Evolutionary conservation across 2,113 vertebrate genomes (phyloP), one percentile per base, ranked within the genome.

Genomic region (Brachypteracias leptosomus): DNA sequence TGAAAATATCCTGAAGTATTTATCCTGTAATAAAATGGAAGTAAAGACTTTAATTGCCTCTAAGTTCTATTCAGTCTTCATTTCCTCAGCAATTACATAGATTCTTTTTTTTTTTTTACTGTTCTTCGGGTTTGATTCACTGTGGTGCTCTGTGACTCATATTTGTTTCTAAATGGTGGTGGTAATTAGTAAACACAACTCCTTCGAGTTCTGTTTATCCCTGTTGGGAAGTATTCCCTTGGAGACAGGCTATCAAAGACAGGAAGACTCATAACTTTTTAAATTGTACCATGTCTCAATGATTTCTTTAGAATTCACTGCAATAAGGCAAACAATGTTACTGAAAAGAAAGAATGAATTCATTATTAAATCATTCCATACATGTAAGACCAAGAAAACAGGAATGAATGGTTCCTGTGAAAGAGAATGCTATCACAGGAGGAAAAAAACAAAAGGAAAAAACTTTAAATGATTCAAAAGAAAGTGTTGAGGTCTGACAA

Each of bases 31-130:
- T 90, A 96, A 94, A 81, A 91, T 54, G 7, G 16, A 95, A 97
- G 94, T 81, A 96, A 95, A 95, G 91, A 51, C 57, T 95, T 91
- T 90, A 96, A 96, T 97, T 97, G 96, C 93, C 61, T 91, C 85
- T 76, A 80, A 85, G 85, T 97, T 96, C 89, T 40, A 12, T 57
- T 96, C 88, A 78, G 59, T 77, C 79, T 85, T 83, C 67, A 44
- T 92, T 92, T 96, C 68, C 87, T 83, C 22, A 26, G 89, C 83
- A 91, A 93, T 96, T 88, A 51, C 13, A 91, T 4, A 62, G 54
- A 76, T 92, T 86, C 55, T 18, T 83, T 40, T 93, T 92, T 91
- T 24, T 49, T 94, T 93, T 94, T 89, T 31, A 83, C 76, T 93
- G 82, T 68, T 85, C 42, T 77, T 66, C 16, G 57, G 58, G 74